These are phyloP conservation scores for Lacerta viridis DNA, from an alignment of 2,797 vertebrate species.

Conservation along the genomic window DNA sequence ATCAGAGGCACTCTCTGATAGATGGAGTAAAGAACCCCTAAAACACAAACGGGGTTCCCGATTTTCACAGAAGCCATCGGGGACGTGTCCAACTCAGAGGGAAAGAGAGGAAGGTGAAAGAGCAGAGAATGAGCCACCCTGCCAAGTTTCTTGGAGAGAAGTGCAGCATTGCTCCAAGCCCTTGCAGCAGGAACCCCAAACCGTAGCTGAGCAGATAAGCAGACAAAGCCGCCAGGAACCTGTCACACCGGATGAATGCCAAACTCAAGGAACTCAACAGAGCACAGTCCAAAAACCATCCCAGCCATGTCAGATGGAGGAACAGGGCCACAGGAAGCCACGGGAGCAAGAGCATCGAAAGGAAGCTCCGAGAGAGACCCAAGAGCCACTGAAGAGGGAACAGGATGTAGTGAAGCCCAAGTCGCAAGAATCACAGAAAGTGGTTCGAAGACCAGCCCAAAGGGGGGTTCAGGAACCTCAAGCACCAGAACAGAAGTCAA, in stretches of 20 bases:
- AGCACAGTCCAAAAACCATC: background rate
- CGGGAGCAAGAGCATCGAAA: background rate
- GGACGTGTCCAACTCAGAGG: background rate
- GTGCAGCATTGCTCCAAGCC: background rate
- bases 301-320: background rate
- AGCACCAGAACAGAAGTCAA: background rate
- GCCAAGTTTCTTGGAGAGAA: background rate
- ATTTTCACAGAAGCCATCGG: background rate
- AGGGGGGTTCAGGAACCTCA: background rate
- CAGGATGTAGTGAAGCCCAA: background rate
- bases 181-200: background rate
- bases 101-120: background rate
- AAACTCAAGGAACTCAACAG: background rate
- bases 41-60: too few relatives aligned
- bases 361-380: background rate
- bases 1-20: background rate
- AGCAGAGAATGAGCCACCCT: background rate
- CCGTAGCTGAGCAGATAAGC: too few relatives aligned
- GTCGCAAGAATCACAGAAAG: background rate
- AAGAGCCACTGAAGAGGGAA: background rate
- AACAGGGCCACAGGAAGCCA: slow-evolving; percentile 22
- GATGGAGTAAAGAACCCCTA: background rate
- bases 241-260: background rate
- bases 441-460: background rate
- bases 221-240: background rate